phyloP scores from a whole-genome alignment of 2,797 vertebrate species.

The Pangasius mekongensis region DNA sequence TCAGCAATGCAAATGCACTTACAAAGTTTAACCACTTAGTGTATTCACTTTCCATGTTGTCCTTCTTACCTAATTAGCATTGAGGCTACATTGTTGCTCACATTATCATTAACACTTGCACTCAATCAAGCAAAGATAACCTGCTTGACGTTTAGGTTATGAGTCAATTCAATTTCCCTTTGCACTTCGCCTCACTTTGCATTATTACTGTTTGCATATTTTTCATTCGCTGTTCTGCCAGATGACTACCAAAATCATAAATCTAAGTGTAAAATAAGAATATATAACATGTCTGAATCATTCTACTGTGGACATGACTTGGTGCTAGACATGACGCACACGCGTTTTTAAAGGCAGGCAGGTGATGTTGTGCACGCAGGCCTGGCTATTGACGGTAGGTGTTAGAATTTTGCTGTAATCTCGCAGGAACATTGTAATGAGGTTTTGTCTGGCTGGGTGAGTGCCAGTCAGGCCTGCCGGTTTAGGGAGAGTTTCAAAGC shows the following conservation, averaged over 20 bases:
- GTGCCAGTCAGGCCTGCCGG: conserved; percentile 13
- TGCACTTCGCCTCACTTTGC: background rate
- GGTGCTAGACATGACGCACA: conserved; percentile 10
- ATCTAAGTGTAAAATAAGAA: background rate
- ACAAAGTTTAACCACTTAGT: background rate
- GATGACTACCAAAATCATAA: background rate
- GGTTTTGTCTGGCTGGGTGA: conserved; percentile 31
- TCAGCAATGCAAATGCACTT: background rate
- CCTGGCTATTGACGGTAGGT: conserved; percentile 19
- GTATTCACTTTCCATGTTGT: background rate
- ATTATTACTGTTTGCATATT: background rate
- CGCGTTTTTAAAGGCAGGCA: conserved; percentile 13
- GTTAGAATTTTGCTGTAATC: conserved; percentile 33
- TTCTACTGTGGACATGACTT: background rate
- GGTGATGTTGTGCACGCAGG: conserved; percentile 6
- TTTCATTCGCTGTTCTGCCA: background rate
- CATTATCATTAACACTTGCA: background rate
- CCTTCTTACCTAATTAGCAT: background rate
- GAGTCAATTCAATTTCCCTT: too few relatives aligned
- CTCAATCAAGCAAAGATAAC: background rate
- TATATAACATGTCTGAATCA: background rate
- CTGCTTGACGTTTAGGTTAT: background rate
- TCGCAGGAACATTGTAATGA: conserved; percentile 29
- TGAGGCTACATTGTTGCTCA: background rate
- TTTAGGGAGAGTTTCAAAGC: conserved; percentile 31